Evolutionary conservation across 2,113 vertebrate genomes (phyloP), one percentile per base, ranked within the genome.

Genomic region (Carassius auratus): DNA sequence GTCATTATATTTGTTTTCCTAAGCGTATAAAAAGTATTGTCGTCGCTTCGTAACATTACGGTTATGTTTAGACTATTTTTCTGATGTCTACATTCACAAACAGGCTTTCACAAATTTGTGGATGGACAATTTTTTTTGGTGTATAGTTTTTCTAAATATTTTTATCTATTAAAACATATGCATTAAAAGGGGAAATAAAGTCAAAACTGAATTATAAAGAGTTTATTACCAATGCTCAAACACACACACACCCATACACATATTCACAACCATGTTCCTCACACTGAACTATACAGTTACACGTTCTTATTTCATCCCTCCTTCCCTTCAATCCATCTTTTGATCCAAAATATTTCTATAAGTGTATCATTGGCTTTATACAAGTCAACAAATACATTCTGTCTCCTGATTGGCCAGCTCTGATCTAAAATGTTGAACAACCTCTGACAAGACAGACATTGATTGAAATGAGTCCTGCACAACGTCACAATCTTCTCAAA

Each of bases 191-290:
- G 14, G 14, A 15, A 17, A 68, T 68, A 45, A 52, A 84, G 23
- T 26, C 59, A 59, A 64, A 61, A 85, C 15, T 68, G 36, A 85
- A 89, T 90, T 89, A 88, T 86, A 89, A 90, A 90, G 79, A 79
- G 81, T 93, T 92, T 94, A 92, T 92, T 93, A 90, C 84, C 89
- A 91, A 89, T 85, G 80, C 84, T 91, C 85, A 87, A 86, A 87
- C 85, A 75, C 85, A 64, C 38, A 38, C 80, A 84, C 38, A 17
- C 62, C 76, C 87, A 76, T 74, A 76, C 89, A 87, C 88, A 86
- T 75, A 77, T 64, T 50, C 69, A 87, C 84, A 84, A 59, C 86
- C 88, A 87, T 74, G 33, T 77, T 87, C 91, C 69, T 76, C 88
- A 91, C 90, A 87, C 85, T 50, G 84, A 90, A 83, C 91, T 91